phyloP scores from a whole-genome alignment of 2,113 vertebrate genomes.

The Oxygymnocypris stewartii region DNA sequence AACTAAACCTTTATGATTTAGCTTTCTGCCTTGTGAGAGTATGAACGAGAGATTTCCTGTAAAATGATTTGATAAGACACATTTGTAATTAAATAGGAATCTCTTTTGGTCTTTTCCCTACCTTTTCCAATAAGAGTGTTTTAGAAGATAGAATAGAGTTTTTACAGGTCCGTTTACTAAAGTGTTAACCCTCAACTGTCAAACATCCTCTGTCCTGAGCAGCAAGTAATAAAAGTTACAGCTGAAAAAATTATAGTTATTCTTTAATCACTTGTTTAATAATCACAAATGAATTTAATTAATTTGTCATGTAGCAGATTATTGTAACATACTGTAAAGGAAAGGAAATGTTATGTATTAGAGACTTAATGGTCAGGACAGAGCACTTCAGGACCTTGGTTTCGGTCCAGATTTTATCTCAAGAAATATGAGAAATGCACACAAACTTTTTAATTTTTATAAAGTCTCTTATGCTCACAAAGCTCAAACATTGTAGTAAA shows the following conservation, averaged over 20 bases:
- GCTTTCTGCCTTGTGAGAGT: not conserved
- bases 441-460: too few species aligned
- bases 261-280: slow-evolving; percentile 2
- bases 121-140: slow-evolving; percentile 12
- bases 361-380: not conserved
- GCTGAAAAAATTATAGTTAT: slow-evolving; percentile 18
- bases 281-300: too few species aligned
- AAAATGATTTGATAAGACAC: slow-evolving; percentile 24
- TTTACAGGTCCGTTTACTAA: slow-evolving; percentile 12
- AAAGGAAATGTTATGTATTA: too few species aligned
- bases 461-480: too few species aligned
- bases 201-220: not conserved
- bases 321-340: not conserved
- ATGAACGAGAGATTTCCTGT: slow-evolving; percentile 10
- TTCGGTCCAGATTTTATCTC: too few species aligned
- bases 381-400: too few species aligned
- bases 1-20: not conserved
- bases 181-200: not conserved
- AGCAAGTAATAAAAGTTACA: slow-evolving; percentile 38
- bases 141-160: slow-evolving; percentile 11
- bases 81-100: not conserved
- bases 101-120: slow-evolving; percentile 11
- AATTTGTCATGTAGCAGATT: not conserved
- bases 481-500: too few species aligned
- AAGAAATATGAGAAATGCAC: too few species aligned